phyloP scores from a whole-genome alignment of 2,888 invertebrate genomes.

The Chrysomela aeneicollis region DNA sequence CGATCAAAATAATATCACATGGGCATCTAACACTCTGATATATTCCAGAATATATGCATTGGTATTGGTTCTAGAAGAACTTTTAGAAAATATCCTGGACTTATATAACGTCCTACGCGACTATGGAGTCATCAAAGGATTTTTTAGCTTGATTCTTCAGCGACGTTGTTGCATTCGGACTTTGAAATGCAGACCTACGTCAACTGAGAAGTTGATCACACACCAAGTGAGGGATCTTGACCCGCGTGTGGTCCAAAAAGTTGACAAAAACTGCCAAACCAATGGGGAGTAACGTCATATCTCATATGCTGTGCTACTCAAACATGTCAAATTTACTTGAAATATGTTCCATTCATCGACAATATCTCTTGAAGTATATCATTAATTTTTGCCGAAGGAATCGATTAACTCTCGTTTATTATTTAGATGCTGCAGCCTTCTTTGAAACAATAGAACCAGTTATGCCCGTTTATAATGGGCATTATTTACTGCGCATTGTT shows the following conservation, averaged over 20 bases:
- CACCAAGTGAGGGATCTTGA: background rate
- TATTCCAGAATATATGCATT: too few relatives aligned
- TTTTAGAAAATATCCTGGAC: too few relatives aligned
- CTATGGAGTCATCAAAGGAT: background rate
- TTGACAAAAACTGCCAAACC: constrained; percentile 4
- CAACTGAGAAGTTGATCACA: constrained; percentile 3
- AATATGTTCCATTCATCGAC: constrained; percentile 42
- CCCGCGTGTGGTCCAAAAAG: constrained; percentile 28
- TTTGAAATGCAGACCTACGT: background rate
- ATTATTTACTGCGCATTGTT: constrained; percentile 30
- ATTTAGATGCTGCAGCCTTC: constrained; percentile 32
- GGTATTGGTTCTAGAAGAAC: too few relatives aligned
- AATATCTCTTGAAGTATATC: constrained; percentile 39
- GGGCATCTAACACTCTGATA: too few relatives aligned
- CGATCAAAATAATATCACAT: too few relatives aligned
- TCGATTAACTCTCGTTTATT: constrained; percentile 37
- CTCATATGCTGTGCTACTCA: constrained; percentile 27
- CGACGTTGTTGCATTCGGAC: background rate
- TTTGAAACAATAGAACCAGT: constrained; percentile 35
- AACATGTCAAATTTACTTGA: constrained; percentile 43
- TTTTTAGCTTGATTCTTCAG: background rate
- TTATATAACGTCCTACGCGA: too few relatives aligned
- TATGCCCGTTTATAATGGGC: constrained; percentile 32
- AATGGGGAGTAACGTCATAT: background rate
- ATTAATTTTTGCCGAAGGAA: constrained; percentile 38